Base-by-base conservation (phyloP, 2,888 invertebrate genomes). In the Macrosoma leucophasiata region DNA sequence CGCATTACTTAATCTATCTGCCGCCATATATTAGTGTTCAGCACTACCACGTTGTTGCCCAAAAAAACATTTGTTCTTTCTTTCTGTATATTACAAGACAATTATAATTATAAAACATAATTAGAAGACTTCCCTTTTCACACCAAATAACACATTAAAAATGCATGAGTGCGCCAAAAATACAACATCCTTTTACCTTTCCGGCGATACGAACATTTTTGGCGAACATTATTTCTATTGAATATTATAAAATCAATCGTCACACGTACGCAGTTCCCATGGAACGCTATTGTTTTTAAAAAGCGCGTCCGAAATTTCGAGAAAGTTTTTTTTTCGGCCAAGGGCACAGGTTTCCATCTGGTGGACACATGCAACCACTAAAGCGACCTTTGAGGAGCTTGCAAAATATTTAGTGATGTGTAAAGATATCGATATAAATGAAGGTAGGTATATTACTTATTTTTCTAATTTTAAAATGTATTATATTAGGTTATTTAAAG, bases 301-400 rank as follows among this genome's bases (percentile, higher is more conserved):
- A 64, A 59, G 46, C 56, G 55, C 56, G 48, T 46, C 52, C 51
- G 58, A 54, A 58, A 58, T 52, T 49, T 56, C 52, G 49, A 56
- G 53, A 59, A 57, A 56, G 58, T 59, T 61, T 62, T 66, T n/a
- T 61, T 57, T 52, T 54, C 58, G 46, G 43, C 58, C 57, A 47
- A 54, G 59, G 62, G 57, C 58, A 46, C 49, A 55, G 44, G 48
- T 45, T 52, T 70, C 63, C 81, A 82, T 79, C 77, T 81, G 81
- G 52, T 59, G 50, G 50, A 62, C 81, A 81, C 58, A 62, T 82
- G 81, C 68, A 66, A 58, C 66, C 66, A 59, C 62, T 64, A 64
- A 69, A 55, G 58, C 62, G 65, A 66, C 66, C 58, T 68, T 65
- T 68, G 58, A 63, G 58, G 46, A 63, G 53, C 67, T 72, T 46